These are phyloP conservation scores for Sthenelais limicola DNA, from an alignment of 2,888 invertebrate genomes.

Conservation along the genomic window DNA sequence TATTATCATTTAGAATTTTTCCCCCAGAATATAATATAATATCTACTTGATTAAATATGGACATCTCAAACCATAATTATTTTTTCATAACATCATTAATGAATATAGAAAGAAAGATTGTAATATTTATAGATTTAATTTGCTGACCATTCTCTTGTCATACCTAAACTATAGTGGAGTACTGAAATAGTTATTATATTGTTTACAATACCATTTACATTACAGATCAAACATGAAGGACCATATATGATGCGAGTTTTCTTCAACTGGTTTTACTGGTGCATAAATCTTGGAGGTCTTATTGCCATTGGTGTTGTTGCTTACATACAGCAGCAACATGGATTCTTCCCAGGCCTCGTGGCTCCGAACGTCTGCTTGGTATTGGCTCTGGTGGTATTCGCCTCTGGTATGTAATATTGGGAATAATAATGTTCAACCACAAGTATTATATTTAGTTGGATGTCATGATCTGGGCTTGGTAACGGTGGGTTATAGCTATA, in stretches of 20 bases:
- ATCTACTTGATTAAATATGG: too few species aligned
- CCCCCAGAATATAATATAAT: too few species aligned
- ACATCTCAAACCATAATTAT: too few species aligned
- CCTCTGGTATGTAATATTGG: constrained; percentile 58
- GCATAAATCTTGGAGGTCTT: constrained; percentile 73
- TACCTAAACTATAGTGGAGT: too few species aligned
- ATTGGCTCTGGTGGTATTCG: constrained; percentile 69
- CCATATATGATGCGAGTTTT: constrained; percentile 70
- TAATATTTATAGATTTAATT: too few species aligned
- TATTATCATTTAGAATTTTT: too few species aligned
- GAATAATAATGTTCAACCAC: not conserved
- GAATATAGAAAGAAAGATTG: too few species aligned
- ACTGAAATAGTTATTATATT: not conserved
- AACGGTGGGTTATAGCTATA: not conserved
- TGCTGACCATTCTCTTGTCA: too few species aligned
- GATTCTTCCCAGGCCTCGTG: constrained; percentile 72
- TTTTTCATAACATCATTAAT: too few species aligned
- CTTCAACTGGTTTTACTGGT: constrained; percentile 75
- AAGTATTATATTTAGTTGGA: not conserved
- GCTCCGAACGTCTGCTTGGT: constrained; percentile 66
- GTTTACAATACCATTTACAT: not conserved
- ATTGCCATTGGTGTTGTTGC: constrained; percentile 72
- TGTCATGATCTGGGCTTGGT: not conserved
- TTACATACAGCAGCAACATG: constrained; percentile 71
- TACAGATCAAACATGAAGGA: constrained; percentile 64